phyloP scores from a whole-genome alignment of 2,797 vertebrate species.

The Notolepis coatsorum region DNA sequence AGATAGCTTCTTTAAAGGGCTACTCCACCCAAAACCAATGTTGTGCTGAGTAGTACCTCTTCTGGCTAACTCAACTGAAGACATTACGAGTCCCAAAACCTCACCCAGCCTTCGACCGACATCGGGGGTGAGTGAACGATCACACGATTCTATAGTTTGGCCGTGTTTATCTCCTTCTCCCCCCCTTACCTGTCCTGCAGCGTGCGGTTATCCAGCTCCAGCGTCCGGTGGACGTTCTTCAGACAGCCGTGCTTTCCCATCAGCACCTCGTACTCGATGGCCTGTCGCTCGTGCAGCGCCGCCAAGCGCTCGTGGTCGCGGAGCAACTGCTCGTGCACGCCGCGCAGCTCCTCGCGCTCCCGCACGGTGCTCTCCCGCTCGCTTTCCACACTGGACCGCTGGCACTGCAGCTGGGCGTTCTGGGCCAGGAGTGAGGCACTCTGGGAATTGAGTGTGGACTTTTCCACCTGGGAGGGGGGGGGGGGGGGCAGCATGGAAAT shows the following conservation, averaged over 20 bases:
- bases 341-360: conserved; percentile 88
- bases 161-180: no score
- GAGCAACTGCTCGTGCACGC: conserved; percentile 87
- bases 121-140: no score
- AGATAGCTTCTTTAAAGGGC: no score
- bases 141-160: no score
- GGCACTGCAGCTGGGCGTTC: conserved; percentile 90
- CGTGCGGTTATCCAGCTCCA: conserved; percentile 92
- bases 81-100: no score
- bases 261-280: conserved; percentile 88
- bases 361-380: conserved; percentile 84
- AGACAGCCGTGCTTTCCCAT: conserved; percentile 91
- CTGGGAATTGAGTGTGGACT: conserved; percentile 91
- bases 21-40: no score
- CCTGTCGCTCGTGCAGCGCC: conserved; percentile 91
- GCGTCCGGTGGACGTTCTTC: conserved; percentile 90
- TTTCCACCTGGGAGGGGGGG: conserved; percentile 86
- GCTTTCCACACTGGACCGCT: conserved; percentile 86
- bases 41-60: no score
- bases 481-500: background rate
- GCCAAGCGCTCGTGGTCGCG: conserved; percentile 91
- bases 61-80: no score
- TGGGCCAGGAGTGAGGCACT: conserved; percentile 94
- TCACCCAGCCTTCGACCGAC: no score
- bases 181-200: conserved; percentile 87